These are phyloP conservation scores for Syngnathus floridae DNA, from an alignment of 2,113 vertebrate species.

Conservation along the genomic window DNA sequence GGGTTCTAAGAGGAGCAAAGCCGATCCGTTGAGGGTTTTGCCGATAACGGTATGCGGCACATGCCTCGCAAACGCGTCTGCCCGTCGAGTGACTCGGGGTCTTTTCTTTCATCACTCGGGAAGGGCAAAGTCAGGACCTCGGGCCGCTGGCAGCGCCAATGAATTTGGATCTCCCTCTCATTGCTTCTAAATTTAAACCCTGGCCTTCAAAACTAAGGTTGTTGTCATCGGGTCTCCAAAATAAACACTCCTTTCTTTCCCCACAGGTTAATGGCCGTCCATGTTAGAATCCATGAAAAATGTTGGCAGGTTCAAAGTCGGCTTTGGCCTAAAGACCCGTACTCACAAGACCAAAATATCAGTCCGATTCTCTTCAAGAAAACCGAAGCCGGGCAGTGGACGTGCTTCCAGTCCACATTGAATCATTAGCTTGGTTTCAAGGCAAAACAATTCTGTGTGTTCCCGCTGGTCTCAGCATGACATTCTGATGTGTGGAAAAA, in stretches of 20 bases:
- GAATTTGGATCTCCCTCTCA: conserved; percentile 74
- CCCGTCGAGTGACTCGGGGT: conserved; percentile 49
- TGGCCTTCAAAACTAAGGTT: conserved; percentile 72
- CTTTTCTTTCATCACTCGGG: conserved; percentile 59
- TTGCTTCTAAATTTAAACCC: conserved; percentile 75
- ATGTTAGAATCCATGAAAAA: conserved; percentile 64
- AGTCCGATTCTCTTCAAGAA: conserved; percentile 16
- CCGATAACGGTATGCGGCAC: neutral
- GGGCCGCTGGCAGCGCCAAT: conserved; percentile 65
- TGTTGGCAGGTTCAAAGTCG: conserved; percentile 53
- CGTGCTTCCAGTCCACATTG: neutral
- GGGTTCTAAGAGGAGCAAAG: conserved; percentile 7
- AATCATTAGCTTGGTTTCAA: too few species aligned
- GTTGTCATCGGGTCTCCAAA: conserved; percentile 75
- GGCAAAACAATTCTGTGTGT: too few species aligned
- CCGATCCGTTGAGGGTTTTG: conserved; percentile 12
- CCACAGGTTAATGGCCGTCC: conserved; percentile 53
- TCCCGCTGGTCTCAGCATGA: too few species aligned
- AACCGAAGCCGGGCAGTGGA: neutral
- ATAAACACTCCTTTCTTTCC: conserved; percentile 63
- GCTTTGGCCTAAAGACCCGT: conserved; percentile 49
- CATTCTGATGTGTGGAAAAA: too few species aligned
- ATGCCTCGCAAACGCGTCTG: conserved; percentile 12
- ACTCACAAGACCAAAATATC: conserved; percentile 47
- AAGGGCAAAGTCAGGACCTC: conserved; percentile 59